These are phyloP conservation scores for Carduelis carduelis DNA, from an alignment of 2,797 vertebrate species.

Conservation along the genomic window DNA sequence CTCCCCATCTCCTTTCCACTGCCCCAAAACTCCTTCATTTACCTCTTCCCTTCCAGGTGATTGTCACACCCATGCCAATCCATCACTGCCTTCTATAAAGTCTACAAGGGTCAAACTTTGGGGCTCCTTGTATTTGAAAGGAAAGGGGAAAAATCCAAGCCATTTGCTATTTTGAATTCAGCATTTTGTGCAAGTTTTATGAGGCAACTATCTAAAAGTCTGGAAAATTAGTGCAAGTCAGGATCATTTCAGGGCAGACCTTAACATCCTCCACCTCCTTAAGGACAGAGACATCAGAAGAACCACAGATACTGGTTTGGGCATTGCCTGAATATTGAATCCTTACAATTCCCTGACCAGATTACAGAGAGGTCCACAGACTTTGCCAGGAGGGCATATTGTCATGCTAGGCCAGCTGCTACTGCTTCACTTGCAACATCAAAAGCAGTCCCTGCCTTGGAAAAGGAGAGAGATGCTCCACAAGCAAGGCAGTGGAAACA, in stretches of 20 bases:
- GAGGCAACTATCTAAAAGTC: background rate
- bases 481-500: background rate
- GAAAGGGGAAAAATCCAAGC: background rate
- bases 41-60: background rate
- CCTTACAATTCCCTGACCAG: background rate
- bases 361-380: background rate
- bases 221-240: background rate
- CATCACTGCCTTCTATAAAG: fast-evolving
- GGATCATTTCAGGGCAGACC: background rate
- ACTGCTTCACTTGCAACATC: background rate
- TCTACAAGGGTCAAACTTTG: background rate
- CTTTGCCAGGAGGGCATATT: background rate
- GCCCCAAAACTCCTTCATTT: background rate
- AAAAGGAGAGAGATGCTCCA: background rate
- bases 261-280: background rate
- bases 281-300: background rate
- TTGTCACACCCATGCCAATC: background rate
- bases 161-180: background rate
- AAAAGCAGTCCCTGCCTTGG: background rate
- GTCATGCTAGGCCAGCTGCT: background rate
- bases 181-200: background rate
- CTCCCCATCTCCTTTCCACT: background rate
- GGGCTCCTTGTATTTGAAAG: background rate
- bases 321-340: background rate
- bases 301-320: background rate